These are phyloP conservation scores for Lithobates sylvaticus DNA, from an alignment of 2,797 vertebrate species.

Conservation along the genomic window DNA sequence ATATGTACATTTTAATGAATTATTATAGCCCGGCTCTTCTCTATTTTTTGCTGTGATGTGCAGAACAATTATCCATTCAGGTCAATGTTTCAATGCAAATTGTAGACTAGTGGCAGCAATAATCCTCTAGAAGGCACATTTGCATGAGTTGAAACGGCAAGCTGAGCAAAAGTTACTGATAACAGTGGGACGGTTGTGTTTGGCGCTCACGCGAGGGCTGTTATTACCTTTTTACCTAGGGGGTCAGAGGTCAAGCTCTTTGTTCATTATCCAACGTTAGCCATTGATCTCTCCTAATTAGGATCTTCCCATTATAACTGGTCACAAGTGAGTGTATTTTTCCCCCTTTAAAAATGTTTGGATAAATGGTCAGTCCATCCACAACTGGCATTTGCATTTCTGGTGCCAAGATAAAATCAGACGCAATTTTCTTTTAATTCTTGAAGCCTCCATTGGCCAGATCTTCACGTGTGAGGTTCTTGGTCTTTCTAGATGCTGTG, in stretches of 20 bases:
- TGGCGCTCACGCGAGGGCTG: neutral
- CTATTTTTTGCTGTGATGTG: neutral
- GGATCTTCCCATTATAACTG: neutral
- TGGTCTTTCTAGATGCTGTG: too few relatives aligned
- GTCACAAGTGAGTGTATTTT: neutral
- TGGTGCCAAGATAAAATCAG: too few relatives aligned
- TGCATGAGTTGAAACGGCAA: conserved; percentile 42
- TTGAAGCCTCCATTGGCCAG: too few relatives aligned
- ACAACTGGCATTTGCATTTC: too few relatives aligned
- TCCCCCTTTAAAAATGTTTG: neutral
- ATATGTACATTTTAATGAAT: neutral
- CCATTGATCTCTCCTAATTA: neutral
- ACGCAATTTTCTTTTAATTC: too few relatives aligned
- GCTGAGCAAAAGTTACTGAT: conserved; percentile 9
- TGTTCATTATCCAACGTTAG: neutral
- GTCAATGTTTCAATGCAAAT: conserved; percentile 30
- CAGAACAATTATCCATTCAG: neutral
- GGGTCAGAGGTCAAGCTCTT: neutral
- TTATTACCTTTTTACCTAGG: neutral
- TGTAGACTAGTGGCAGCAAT: neutral
- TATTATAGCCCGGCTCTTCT: neutral
- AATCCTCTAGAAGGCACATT: conserved; percentile 21
- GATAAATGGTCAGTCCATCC: too few relatives aligned
- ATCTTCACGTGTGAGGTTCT: too few relatives aligned
- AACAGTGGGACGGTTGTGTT: conserved; percentile 37